Base-by-base conservation (phyloP, 2,797 vertebrate genomes). In the Zalophus californianus region DNA sequence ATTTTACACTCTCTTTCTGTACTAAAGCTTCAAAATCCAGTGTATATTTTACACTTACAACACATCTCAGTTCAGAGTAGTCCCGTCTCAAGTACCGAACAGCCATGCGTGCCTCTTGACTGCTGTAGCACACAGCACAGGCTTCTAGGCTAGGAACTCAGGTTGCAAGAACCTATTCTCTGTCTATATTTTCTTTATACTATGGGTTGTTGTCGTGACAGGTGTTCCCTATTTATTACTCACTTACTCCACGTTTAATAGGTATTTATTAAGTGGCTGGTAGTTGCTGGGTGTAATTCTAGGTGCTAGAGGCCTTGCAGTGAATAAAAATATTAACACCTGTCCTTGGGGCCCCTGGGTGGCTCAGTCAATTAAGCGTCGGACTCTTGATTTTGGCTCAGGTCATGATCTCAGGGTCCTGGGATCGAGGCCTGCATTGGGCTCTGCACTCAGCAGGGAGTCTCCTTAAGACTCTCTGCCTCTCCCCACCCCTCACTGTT, bases 101-200 rank as follows among this genome's bases (percentile, higher is more conserved):
- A 41, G 12, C 20, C 14, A 23, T 1, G 0, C 25, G 52, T 5
- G 54, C 12, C 11, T 44, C 0, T 0, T 58, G 58, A 15, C 48
- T 35, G 29, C 8, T 52, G 0, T 29, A 14, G 8, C 8, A 13
- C 13, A 35, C 32, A n/a, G 7, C 2, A 1, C 5, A 25, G 10
- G 18, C 35, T 29, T 80, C 38, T 38, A 13, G 16, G 62, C 35
- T 25, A 9, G 58, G 2, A 14, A 4, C 38, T 70, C 38, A 62
- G 5, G 3, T 29, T n/a, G 1, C 72, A n/a, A 62, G 68, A 89
- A 66, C 4, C 21, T 88, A 41, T 70, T 79, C 90, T 9, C 7
- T 44, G 7, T 70, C n/a, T n/a, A 4, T 29, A 11, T 27, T 64
- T 96, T 92, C 44, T 54, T 88, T 92, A 41, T 66, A 48, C 20